Percentiles rank a stretch among this genome's conserved stretches.
Conservation (phyloP, 2,113 vertebrate species). For the Furnarius figulus region DNA sequence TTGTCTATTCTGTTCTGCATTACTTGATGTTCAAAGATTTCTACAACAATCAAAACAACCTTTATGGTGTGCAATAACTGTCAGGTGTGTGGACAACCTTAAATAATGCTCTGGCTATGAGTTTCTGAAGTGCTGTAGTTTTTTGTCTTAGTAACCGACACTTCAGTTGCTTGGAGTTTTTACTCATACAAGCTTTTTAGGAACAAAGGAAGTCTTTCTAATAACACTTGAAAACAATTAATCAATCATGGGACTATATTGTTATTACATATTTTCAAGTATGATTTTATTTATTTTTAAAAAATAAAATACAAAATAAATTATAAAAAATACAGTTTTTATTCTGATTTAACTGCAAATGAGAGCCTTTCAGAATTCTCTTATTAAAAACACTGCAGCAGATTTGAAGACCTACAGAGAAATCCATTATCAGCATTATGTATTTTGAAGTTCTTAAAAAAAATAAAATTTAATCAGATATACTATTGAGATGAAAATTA, state of each 20-base stretch:
- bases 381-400: neutral
- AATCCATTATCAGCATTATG: neutral
- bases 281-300: neutral
- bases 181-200: neutral
- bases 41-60: neutral
- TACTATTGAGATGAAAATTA: conserved; percentile 20
- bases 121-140: neutral
- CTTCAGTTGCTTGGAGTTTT: neutral
- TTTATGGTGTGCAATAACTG: neutral
- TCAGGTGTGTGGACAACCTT: neutral
- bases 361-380: neutral
- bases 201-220: neutral
- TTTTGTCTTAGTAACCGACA: neutral
- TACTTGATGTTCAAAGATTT: neutral
- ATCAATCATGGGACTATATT: neutral
- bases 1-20: neutral
- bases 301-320: neutral
- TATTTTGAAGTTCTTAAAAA: conserved; percentile 25
- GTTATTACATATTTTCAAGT: neutral
- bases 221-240: neutral
- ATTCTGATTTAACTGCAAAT: neutral
- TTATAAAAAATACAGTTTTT: neutral
- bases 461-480: neutral
- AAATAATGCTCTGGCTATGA: neutral
- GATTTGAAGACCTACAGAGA: neutral